Evolutionary conservation across 2,888 invertebrate species (phyloP).

Genomic region (Drosophila monieri): DNA sequence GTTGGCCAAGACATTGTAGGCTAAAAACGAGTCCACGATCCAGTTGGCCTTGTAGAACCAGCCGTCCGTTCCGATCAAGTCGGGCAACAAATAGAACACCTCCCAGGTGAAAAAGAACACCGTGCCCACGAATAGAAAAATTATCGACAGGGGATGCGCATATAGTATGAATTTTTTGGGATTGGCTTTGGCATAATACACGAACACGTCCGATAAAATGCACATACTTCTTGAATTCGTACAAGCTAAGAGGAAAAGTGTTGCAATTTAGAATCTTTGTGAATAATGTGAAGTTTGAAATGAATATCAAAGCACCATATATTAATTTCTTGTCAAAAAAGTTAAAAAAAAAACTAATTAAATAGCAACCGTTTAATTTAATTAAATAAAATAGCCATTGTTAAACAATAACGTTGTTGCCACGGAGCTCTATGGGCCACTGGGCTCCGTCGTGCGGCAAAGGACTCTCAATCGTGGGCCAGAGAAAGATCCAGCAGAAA

Average conservation of each 20-base stretch:
- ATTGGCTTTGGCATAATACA: not conserved
- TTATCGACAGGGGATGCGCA: not conserved
- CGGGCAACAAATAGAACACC: not conserved
- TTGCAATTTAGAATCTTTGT: not conserved
- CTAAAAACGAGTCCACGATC: not conserved
- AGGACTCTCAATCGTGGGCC: slow-evolving; percentile 86
- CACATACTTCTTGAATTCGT: not conserved
- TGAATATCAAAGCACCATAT: not conserved
- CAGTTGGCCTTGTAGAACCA: not conserved
- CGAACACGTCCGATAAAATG: not conserved
- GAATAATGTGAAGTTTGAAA: not conserved
- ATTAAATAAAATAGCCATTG: no score
- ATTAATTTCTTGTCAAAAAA: no score
- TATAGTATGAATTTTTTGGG: not conserved
- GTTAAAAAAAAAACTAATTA: no score
- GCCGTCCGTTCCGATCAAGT: not conserved
- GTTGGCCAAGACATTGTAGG: slow-evolving; percentile 56
- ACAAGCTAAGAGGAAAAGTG: not conserved
- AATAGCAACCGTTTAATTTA: no score
- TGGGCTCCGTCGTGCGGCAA: slow-evolving; percentile 32
- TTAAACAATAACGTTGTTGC: not conserved
- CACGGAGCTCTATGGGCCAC: not conserved
- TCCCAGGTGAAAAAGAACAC: not conserved
- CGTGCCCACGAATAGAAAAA: not conserved
- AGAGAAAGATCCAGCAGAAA: slow-evolving; percentile 91